Evolutionary conservation across 2,113 vertebrate species (phyloP), one percentile per base, ranked within the genome.

Genomic region (Ophthalmotilapia sp.): DNA sequence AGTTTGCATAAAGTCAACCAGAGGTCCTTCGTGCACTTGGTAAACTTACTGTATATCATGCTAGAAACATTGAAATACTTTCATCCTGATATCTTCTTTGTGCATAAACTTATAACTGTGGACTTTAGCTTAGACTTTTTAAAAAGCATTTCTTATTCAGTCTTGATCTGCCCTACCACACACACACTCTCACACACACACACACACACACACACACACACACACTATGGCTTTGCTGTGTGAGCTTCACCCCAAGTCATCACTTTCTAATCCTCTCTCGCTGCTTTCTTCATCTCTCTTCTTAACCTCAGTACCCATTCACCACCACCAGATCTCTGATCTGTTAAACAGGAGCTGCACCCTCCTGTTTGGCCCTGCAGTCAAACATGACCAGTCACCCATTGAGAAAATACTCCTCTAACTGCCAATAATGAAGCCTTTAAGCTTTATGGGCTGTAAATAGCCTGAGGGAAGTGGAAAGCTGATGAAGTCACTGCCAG

Each of bases 281-380:
- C 82, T 88, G 80, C 73, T 91, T 60, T 55, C 86, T 86, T 85
- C 75, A 91, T 92, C 89, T 87, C 62, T 70, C 84, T 80, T 87
- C 80, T 83, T 90, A 90, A 92, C 60, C 86, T 84, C 53, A 26
- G 62, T 8, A 73, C 38, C 36, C 85, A 56, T 73, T 60, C 88
- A 77, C n/a, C 81, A 23, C 5, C 51, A 58, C 82, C 8, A 62
- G 83, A 54, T 85, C 87, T 60, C 21, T 36, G 81, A 84, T 88
- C 15, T 75, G 89, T 85, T 65, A 88, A 85, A 85, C 62, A 86
- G 62, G 47, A 36, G 88, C 84, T 83, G 65, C 86, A 31, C 80
- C 40, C 58, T 84, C 70, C 80, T 36, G 68, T 68, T 80, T 65
- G 19, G 79, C 75, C 75, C 58, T 31, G 80, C 86, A 79, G 85